Conservation (phyloP, 2,113 vertebrate species). For the Rhabdomys dilectus region DNA sequence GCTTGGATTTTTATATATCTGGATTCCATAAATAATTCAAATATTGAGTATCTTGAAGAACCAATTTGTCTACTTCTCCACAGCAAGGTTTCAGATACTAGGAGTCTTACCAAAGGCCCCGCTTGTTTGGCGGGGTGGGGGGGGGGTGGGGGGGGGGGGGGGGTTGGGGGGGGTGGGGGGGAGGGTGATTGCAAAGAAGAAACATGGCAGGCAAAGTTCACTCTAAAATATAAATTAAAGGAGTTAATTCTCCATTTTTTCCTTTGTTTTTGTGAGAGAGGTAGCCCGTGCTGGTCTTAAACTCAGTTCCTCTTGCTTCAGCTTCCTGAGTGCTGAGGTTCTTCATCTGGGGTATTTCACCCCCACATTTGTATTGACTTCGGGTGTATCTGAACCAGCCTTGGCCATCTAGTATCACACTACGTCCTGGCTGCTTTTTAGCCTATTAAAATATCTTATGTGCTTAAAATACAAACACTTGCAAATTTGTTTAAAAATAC, state of each 20-base stretch:
- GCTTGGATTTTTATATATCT: background rate
- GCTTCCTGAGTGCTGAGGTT: background rate
- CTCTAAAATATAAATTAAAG: background rate
- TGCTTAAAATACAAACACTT: background rate
- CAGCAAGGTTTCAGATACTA: background rate
- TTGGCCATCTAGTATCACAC: background rate
- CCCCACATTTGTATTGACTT: background rate
- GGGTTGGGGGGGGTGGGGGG: too few species aligned
- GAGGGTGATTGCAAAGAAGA: background rate
- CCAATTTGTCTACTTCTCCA: background rate
- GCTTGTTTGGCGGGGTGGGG: too few species aligned
- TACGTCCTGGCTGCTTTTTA: background rate
- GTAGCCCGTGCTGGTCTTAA: background rate
- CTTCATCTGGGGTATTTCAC: too few species aligned
- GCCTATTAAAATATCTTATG: constrained; percentile 18
- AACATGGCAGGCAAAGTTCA: background rate
- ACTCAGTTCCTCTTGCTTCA: background rate
- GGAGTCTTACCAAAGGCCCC: background rate
- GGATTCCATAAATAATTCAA: background rate
- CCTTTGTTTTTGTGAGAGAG: background rate
- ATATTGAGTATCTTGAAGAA: background rate
- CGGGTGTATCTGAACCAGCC: background rate
- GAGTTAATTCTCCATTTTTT: background rate
- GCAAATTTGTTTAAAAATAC: background rate
- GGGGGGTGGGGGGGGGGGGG: too few species aligned